Evolutionary conservation across 2,888 invertebrate species (phyloP), one percentile per base, ranked within the genome.

Genomic region (Cephalotes varians): DNA sequence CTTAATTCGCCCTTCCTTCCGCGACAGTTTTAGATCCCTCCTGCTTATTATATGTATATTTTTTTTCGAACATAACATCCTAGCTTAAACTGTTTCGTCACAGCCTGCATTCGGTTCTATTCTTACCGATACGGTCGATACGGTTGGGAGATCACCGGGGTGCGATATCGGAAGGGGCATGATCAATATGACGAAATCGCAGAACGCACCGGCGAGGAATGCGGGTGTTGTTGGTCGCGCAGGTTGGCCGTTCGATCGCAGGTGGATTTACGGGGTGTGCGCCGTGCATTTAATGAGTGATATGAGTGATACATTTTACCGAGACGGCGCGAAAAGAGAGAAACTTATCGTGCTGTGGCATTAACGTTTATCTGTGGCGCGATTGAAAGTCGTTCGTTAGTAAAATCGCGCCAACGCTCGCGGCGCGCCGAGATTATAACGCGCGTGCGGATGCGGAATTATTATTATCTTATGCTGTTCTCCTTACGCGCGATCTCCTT

Each of bases 401-500:
- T 58, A 44, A 21, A 72, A 58, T 64, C n/a, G 25, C 28, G 60
- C 34, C 40, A 12, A 58, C 58, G 72, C 31, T 40, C 5, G 21
- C 69, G 49, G 37, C 25, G 65, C 40, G 65, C 31, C 28, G 67
- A 40, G 56, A 77, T 69, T 25, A 56, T 56, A 67, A 69, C 56
- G 56, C 77, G 67, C 49, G 77, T 69, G 69, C 77, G 56, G 69
- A 77, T 77, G 77, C 67, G 77, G 67, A 67, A 77, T 67, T 67
- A 77, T 77, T 77, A 77, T 77, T 77, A 77, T 77, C 67, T 54
- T 5, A 37, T 25, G 37, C 74, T 49, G 74, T 64, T 74, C 64
- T 62, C 64, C 34, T 74, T 74, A 74, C 67, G 65, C 65, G 76
- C 76, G 76, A 76, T 65, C 76, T 40, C 76, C 25, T 28, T 54